Percentiles rank a stretch among this genome's conserved stretches.
These are phyloP conservation scores for Pseudomyrmex cubaensis DNA, from an alignment of 1,140 invertebrate species.

Conservation along the genomic window DNA sequence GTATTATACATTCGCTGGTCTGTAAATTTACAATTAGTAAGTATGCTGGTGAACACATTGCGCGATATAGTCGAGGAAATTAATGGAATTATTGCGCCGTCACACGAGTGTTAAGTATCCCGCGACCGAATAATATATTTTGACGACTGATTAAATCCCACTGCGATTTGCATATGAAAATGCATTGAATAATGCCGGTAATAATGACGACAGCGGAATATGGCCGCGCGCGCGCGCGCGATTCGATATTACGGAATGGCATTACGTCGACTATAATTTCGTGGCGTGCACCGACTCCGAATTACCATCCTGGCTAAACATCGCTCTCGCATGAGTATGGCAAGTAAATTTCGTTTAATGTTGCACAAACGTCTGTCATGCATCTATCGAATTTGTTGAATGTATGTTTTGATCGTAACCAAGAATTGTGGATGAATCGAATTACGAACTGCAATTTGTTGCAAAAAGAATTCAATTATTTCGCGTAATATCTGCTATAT, in stretches of 20 bases:
- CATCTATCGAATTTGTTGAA: constrained; percentile 33
- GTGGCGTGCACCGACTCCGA: constrained; percentile 49
- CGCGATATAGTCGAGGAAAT: constrained; percentile 19
- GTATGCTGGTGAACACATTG: neutral
- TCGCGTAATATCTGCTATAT: neutral
- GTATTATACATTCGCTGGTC: constrained; percentile 10
- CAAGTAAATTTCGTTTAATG: constrained; percentile 60
- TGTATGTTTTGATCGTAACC: constrained; percentile 3
- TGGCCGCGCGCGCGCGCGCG: constrained; percentile 51
- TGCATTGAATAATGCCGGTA: constrained; percentile 53
- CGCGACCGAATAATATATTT: constrained; percentile 53
- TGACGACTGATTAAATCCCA: constrained; percentile 51
- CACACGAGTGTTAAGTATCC: constrained; percentile 47
- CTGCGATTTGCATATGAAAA: constrained; percentile 59
- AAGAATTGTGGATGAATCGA: constrained; percentile 25
- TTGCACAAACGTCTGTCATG: constrained; percentile 8
- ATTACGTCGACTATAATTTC: constrained; percentile 65
- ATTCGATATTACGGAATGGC: constrained; percentile 66
- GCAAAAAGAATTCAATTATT: neutral
- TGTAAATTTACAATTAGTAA: constrained; percentile 46
- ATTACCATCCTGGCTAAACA: constrained; percentile 58
- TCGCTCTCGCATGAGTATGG: constrained; percentile 29
- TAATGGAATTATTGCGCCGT: constrained; percentile 47
- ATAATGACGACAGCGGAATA: constrained; percentile 69
- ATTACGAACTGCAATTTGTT: no score